A percentile compares a stretch with the other conserved stretches of the same genome.
Conservation (phyloP, 2,888 invertebrate species). For the Drosophila niveifrons region DNA sequence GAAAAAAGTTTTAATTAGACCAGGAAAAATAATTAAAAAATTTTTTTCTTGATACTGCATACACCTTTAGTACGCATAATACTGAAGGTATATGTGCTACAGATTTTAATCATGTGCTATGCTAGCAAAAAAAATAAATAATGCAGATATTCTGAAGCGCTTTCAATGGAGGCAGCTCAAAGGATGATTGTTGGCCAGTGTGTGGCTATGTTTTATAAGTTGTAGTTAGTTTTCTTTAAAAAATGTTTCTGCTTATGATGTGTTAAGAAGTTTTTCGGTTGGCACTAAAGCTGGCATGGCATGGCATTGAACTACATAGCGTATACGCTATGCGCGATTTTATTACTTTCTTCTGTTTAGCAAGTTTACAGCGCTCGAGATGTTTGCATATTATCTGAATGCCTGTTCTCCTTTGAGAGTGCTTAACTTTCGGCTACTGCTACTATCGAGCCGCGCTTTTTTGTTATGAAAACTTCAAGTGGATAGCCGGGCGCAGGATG, state of each 20-base stretch:
- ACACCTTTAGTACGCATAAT: conserved; percentile 30
- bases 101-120: conserved; percentile 63
- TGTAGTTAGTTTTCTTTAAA: conserved; percentile 26
- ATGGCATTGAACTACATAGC: conserved; percentile 63
- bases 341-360: conserved; percentile 18
- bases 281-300: conserved; percentile 26
- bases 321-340: conserved; percentile 37
- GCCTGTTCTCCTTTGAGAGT: conserved; percentile 45
- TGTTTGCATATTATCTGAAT: conserved; percentile 65
- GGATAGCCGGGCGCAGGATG: conserved; percentile 20
- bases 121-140: conserved; percentile 34
- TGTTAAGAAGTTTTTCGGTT: conserved; percentile 57
- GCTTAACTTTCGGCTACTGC: conserved; percentile 71
- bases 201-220: conserved; percentile 27
- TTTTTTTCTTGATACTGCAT: conserved; percentile 12
- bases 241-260: conserved; percentile 45
- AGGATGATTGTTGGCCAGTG: conserved; percentile 22
- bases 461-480: conserved; percentile 72
- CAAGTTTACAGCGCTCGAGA: conserved; percentile 54
- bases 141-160: conserved; percentile 13
- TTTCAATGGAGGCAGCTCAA: conserved; percentile 31
- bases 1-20: conserved; percentile 43
- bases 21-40: conserved; percentile 65
- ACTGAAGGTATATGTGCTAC: conserved; percentile 25
- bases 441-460: conserved; percentile 71